These are phyloP conservation scores for Blastobasis adustella DNA, from an alignment of 2,888 invertebrate species.

Conservation along the genomic window DNA sequence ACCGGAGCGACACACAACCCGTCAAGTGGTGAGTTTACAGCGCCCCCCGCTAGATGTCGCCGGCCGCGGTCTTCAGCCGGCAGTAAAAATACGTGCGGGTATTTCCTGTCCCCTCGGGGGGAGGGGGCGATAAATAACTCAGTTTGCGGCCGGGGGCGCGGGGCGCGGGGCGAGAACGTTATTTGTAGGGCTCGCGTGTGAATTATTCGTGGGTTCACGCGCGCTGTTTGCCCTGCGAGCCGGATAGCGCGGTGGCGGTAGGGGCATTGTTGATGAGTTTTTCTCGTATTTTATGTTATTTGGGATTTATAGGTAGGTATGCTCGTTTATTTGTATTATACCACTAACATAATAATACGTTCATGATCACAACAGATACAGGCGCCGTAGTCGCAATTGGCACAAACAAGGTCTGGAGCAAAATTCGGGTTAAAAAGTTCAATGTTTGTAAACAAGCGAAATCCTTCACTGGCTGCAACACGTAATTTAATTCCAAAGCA, in stretches of 20 bases:
- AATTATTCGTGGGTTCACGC: conserved; percentile 74
- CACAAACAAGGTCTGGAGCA: too few relatives aligned
- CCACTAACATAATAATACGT: too few relatives aligned
- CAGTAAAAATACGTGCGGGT: conserved; percentile 70
- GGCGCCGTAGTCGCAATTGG: too few relatives aligned
- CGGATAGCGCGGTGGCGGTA: conserved; percentile 1
- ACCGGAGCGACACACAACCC: background rate
- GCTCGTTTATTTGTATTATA: too few relatives aligned
- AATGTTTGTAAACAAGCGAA: too few relatives aligned
- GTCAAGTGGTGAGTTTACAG: conserved; percentile 1
- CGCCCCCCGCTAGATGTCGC: conserved; percentile 59
- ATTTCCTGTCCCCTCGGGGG: conserved; percentile 59
- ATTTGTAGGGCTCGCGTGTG: conserved; percentile 74
- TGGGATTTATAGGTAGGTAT: too few relatives aligned
- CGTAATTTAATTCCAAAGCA: background rate
- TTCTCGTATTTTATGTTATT: too few relatives aligned
- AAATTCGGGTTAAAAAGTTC: too few relatives aligned
- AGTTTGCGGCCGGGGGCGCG: conserved; percentile 49
- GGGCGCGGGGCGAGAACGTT: conserved; percentile 41
- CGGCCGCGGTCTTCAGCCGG: conserved; percentile 44
- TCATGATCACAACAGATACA: too few relatives aligned
- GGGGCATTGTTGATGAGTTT: background rate
- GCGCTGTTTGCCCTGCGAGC: conserved; percentile 49
- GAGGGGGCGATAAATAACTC: conserved; percentile 69
- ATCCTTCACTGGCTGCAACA: background rate